These are phyloP conservation scores for Volucella zonaria DNA, from an alignment of 2,888 invertebrate species.

Conservation along the genomic window DNA sequence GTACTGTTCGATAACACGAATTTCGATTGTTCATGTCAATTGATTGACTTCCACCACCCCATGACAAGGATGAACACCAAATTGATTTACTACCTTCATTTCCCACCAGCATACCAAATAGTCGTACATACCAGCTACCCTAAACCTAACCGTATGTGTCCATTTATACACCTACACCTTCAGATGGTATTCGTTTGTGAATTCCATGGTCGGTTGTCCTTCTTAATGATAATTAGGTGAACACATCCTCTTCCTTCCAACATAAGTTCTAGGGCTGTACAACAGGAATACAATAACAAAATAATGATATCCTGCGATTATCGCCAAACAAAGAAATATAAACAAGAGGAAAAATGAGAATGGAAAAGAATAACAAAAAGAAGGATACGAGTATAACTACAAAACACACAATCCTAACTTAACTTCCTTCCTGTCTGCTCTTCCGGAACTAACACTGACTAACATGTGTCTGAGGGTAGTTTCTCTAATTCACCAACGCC, in stretches of 20 bases:
- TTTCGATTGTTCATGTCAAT: slow-evolving; percentile 66
- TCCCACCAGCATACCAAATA: slow-evolving; percentile 11
- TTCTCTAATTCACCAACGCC: slow-evolving; percentile 69
- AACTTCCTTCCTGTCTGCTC: slow-evolving; percentile 67
- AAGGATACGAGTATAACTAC: slow-evolving; percentile 42
- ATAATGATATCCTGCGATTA: slow-evolving; percentile 73
- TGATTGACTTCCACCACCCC: slow-evolving; percentile 66
- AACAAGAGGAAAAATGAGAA: slow-evolving; percentile 25
- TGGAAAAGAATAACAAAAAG: slow-evolving; percentile 17
- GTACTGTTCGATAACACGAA: slow-evolving; percentile 27
- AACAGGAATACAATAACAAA: slow-evolving; percentile 68
- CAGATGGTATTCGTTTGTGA: neutral
- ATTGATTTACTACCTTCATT: slow-evolving; percentile 72
- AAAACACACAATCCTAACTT: slow-evolving; percentile 50
- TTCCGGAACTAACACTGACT: slow-evolving; percentile 67
- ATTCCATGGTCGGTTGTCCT: slow-evolving; percentile 30
- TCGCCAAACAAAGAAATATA: slow-evolving; percentile 58
- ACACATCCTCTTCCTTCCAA: slow-evolving; percentile 57
- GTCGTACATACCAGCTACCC: too few species aligned
- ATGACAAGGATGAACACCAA: slow-evolving; percentile 51
- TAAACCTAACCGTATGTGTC: too few species aligned
- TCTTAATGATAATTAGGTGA: slow-evolving; percentile 72
- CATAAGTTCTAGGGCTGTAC: slow-evolving; percentile 23
- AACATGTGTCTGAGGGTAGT: slow-evolving; percentile 70
- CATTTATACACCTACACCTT: too few species aligned